These are phyloP conservation scores for Chascanopsetta lugubris DNA, from an alignment of 2,113 vertebrate genomes.

Conservation along the genomic window DNA sequence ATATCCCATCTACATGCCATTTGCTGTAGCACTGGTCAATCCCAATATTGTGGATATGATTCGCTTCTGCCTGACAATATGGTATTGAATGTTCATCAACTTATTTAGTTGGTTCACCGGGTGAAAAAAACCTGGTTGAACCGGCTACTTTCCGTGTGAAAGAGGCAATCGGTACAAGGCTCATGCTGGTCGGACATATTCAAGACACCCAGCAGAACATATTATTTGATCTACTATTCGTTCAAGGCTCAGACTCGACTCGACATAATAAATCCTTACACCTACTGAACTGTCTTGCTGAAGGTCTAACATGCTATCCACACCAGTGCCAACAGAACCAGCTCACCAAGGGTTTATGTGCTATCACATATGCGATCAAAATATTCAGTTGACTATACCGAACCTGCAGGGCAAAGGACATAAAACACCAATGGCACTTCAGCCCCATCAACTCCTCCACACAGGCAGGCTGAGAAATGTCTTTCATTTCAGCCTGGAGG, in stretches of 20 bases:
- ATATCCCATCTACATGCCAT: too few relatives aligned
- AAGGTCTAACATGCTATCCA: conserved; percentile 6
- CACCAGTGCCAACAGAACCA: conserved; percentile 2
- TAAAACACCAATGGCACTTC: conserved; percentile 41
- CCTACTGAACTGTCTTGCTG: conserved; percentile 17
- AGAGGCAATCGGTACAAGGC: too few relatives aligned
- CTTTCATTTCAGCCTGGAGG: conserved; percentile 47
- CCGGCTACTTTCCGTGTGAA: too few relatives aligned
- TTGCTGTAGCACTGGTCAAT: too few relatives aligned
- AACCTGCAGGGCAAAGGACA: conserved; percentile 35
- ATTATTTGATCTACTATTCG: conserved; percentile 31
- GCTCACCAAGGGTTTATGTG: conserved; percentile 9
- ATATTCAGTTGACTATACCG: conserved; percentile 8
- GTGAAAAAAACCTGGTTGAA: too few relatives aligned
- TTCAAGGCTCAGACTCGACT: conserved; percentile 20
- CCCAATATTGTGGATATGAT: too few relatives aligned
- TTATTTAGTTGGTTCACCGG: too few relatives aligned
- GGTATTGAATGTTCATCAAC: too few relatives aligned
- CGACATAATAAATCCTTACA: conserved; percentile 28
- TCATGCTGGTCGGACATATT: too few relatives aligned
- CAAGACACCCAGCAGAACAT: too few relatives aligned
- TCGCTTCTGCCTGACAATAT: too few relatives aligned
- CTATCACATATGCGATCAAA: conserved; percentile 29
- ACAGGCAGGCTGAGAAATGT: conserved; percentile 44
- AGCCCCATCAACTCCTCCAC: conserved; percentile 23